phyloP scores from a whole-genome alignment of 1,140 invertebrate genomes.

The Diuraphis noxia region DNA sequence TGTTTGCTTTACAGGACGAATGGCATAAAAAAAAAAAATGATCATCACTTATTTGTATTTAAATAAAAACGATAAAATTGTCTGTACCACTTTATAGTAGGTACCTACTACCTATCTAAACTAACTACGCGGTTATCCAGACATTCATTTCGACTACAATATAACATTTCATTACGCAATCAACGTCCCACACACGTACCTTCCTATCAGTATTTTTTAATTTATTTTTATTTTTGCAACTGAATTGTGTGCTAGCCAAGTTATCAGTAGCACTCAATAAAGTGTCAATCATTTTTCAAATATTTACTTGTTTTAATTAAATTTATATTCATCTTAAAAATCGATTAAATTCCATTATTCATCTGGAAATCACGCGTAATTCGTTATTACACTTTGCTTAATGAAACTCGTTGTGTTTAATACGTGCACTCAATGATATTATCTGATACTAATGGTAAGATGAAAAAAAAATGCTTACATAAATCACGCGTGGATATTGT shows the following conservation, averaged over 20 bases:
- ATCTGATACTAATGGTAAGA: background rate
- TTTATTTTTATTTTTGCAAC: background rate
- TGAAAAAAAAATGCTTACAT: background rate
- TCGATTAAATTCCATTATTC: background rate
- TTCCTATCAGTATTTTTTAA: background rate
- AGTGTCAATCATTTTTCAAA: background rate
- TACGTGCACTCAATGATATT: background rate
- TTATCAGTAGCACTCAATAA: background rate
- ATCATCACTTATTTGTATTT: background rate
- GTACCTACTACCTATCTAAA: no score
- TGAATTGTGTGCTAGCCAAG: background rate
- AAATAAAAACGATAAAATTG: background rate
- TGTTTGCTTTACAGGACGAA: background rate
- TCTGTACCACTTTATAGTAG: background rate
- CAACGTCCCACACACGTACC: background rate
- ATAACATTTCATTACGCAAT: background rate
- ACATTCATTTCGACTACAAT: background rate
- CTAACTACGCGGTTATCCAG: background rate
- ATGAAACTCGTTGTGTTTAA: background rate
- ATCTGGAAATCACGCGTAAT: background rate
- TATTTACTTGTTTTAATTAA: conserved; percentile 4
- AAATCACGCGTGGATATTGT: background rate
- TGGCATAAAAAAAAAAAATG: background rate
- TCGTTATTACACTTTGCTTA: background rate
- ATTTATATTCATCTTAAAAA: background rate